phyloP scores from a whole-genome alignment of 1,140 invertebrate species.

The Trichogramma pretiosum region DNA sequence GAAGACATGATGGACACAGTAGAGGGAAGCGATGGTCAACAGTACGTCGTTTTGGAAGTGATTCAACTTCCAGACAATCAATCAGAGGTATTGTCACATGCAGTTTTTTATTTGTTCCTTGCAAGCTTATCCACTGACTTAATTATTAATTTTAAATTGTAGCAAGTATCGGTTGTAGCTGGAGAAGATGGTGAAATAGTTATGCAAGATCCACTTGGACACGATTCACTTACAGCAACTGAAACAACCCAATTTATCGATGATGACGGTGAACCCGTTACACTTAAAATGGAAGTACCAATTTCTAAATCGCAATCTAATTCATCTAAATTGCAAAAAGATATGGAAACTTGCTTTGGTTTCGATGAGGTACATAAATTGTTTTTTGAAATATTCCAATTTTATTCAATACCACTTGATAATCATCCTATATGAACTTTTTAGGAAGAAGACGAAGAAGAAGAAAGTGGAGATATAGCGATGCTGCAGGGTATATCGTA shows the following conservation, averaged over 20 bases:
- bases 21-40: conserved; percentile 68
- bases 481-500: conserved; percentile 18
- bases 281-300: conserved; percentile 34
- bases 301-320: conserved; percentile 29
- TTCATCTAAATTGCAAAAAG: conserved; percentile 49
- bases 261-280: conserved; percentile 30
- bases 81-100: too few relatives aligned
- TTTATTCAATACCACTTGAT: not conserved
- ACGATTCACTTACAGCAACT: conserved; percentile 35
- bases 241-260: conserved; percentile 34
- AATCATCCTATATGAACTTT: not conserved
- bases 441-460: conserved; percentile 14
- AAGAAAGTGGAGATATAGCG: conserved; percentile 17
- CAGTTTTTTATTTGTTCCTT: too few relatives aligned
- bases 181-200: conserved; percentile 43
- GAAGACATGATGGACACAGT: conserved; percentile 55
- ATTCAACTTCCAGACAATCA: conserved; percentile 69
- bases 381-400: not conserved
- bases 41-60: conserved; percentile 79
- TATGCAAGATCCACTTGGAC: conserved; percentile 43
- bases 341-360: conserved; percentile 76
- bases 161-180: conserved; percentile 41
- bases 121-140: not conserved
- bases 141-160: conserved; percentile 6
- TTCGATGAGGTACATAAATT: conserved; percentile 61